Conservation (phyloP, 2,113 vertebrate species). For the Aythya baeri region DNA sequence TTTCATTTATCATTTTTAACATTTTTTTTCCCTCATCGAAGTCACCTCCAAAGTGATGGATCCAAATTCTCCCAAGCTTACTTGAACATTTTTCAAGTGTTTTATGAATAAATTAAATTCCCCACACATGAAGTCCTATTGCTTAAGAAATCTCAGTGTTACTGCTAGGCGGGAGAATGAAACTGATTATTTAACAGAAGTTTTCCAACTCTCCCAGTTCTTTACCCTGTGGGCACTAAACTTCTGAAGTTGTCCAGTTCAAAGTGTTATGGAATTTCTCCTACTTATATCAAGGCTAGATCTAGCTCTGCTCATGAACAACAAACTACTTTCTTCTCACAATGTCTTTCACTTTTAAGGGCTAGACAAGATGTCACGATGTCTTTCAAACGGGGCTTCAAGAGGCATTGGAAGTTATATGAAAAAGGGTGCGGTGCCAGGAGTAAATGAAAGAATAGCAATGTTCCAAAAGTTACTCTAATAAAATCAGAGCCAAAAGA, state of each 20-base stretch:
- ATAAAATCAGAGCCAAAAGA: not conserved
- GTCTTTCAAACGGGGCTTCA: not conserved
- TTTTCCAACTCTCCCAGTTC: slow-evolving; percentile 40
- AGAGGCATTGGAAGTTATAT: not conserved
- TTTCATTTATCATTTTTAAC: not conserved
- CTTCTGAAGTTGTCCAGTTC: slow-evolving; percentile 50
- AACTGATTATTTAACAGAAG: slow-evolving; percentile 47
- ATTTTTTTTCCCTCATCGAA: not conserved
- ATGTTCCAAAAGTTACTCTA: not conserved
- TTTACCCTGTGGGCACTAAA: slow-evolving; percentile 37
- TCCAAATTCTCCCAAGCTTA: not conserved
- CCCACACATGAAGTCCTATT: slow-evolving; percentile 11
- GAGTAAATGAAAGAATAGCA: not conserved
- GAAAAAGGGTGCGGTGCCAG: not conserved
- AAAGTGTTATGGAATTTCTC: slow-evolving; percentile 28
- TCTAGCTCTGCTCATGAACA: not conserved
- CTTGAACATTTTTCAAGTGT: not conserved
- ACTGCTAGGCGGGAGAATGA: slow-evolving; percentile 29
- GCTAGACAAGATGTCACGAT: not conserved
- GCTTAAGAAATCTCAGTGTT: slow-evolving; percentile 35
- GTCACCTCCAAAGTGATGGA: not conserved
- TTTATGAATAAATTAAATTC: slow-evolving; percentile 29
- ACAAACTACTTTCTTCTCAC: no score
- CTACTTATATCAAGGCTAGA: slow-evolving; percentile 3
- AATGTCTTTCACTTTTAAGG: not conserved